Conservation (phyloP, 2,113 vertebrate genomes). For the Dipodomys stephensi region DNA sequence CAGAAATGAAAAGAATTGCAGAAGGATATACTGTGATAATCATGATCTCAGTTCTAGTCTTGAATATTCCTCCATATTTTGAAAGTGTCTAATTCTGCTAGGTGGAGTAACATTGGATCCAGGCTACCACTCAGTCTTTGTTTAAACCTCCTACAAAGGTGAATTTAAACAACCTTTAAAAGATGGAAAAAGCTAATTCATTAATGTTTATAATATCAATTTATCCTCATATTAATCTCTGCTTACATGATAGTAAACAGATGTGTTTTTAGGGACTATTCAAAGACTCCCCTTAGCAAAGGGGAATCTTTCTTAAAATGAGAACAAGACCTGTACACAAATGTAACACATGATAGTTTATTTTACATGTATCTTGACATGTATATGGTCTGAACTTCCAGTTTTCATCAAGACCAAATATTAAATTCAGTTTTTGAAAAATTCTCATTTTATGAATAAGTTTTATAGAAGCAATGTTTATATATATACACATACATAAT, state of each 20-base stretch:
- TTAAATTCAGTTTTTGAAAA: not conserved
- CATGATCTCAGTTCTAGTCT: not conserved
- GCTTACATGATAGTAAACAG: slow-evolving; percentile 27
- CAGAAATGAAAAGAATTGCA: not conserved
- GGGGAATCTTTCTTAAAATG: slow-evolving; percentile 1
- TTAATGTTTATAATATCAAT: not conserved
- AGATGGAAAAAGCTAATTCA: not conserved
- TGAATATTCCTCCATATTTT: slow-evolving; percentile 15
- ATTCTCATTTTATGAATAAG: not conserved
- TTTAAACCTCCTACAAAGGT: not conserved
- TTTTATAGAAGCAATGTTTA: not conserved
- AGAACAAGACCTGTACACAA: not conserved
- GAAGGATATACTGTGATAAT: not conserved
- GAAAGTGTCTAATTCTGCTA: not conserved
- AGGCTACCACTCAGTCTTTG: not conserved
- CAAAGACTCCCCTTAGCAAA: not conserved
- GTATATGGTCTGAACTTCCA: not conserved
- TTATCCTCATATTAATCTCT: not conserved
- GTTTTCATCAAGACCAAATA: not conserved
- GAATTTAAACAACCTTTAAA: slow-evolving; percentile 27
- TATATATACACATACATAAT: too few relatives aligned
- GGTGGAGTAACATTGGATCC: not conserved
- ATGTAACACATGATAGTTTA: not conserved
- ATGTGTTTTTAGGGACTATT: not conserved
- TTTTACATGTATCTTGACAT: not conserved